A percentile compares a stretch with the other conserved stretches of the same genome.
Evolutionary conservation across 2,113 vertebrate species (phyloP).

Genomic region (Ptyas mucosa): DNA sequence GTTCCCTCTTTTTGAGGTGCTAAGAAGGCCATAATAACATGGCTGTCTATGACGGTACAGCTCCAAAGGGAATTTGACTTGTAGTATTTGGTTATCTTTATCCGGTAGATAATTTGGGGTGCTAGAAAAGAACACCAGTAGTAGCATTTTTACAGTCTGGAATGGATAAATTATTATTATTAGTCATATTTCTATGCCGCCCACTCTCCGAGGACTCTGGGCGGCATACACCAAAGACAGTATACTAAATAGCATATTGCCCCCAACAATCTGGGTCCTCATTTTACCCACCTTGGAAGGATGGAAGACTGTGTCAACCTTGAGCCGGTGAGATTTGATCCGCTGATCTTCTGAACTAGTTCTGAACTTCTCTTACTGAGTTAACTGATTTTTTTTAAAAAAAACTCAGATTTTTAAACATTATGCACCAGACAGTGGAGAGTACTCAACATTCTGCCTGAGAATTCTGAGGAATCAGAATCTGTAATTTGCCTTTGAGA

Average conservation of each 20-base stretch:
- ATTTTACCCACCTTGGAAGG: too few relatives aligned
- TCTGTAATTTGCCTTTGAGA: background rate
- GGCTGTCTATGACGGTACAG: background rate
- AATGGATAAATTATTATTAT: background rate
- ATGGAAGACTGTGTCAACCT: too few relatives aligned
- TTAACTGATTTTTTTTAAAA: background rate
- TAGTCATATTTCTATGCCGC: too few relatives aligned
- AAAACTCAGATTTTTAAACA: background rate
- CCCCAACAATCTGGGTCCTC: too few relatives aligned
- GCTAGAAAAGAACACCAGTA: background rate
- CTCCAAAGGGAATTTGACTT: background rate
- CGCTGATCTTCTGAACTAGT: too few relatives aligned
- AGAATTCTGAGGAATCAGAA: background rate
- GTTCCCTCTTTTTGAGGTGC: background rate
- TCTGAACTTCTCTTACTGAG: too few relatives aligned
- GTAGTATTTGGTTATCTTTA: background rate
- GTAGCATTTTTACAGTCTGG: background rate
- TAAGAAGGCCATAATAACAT: background rate
- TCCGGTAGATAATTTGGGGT: background rate
- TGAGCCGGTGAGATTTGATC: too few relatives aligned
- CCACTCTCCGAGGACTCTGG: too few relatives aligned
- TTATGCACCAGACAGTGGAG: background rate
- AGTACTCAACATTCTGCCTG: background rate
- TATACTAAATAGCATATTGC: too few relatives aligned
- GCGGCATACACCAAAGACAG: too few relatives aligned